phyloP scores from a whole-genome alignment of 30 jellyfish, hydroid and myxozoan genomes.

The Hydractinia echinata region DNA sequence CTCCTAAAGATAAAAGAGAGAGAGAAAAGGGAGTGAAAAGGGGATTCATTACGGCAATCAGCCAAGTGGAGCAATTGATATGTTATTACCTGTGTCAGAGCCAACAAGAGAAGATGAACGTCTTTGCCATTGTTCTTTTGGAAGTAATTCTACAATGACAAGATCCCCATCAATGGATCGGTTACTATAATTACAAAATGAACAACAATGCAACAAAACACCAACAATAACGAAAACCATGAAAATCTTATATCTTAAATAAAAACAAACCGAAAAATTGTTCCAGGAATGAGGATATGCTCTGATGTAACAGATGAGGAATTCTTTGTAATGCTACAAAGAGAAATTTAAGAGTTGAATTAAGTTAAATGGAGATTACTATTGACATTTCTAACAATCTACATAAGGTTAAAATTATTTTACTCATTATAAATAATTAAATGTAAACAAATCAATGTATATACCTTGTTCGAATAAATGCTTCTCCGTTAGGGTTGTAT shows the following conservation, averaged over 20 bases:
- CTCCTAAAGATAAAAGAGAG: no score
- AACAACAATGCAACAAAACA: background rate
- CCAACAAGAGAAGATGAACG: constrained; percentile 11
- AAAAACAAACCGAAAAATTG: background rate
- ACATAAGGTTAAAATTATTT: background rate
- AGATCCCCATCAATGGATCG: constrained; percentile 40
- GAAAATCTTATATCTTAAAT: no score
- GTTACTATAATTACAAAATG: constrained; percentile 13
- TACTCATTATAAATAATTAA: no score
- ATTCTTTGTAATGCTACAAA: background rate
- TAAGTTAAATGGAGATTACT: background rate
- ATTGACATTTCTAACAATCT: background rate
- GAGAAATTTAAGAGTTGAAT: background rate
- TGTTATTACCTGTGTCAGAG: no score
- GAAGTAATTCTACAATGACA: constrained; percentile 37
- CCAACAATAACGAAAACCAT: background rate
- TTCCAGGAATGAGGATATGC: constrained; percentile 25
- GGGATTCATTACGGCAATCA: no score
- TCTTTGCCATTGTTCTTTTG: constrained; percentile 22
- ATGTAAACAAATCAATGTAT: background rate
- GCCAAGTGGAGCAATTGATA: background rate
- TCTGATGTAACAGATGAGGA: background rate
- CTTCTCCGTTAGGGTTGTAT: constrained; percentile 30
- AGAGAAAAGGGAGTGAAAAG: no score
- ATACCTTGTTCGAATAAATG: constrained; percentile 18